Evolutionary conservation across 2,888 invertebrate species (phyloP).

Genomic region (Drosophila lutescens): DNA sequence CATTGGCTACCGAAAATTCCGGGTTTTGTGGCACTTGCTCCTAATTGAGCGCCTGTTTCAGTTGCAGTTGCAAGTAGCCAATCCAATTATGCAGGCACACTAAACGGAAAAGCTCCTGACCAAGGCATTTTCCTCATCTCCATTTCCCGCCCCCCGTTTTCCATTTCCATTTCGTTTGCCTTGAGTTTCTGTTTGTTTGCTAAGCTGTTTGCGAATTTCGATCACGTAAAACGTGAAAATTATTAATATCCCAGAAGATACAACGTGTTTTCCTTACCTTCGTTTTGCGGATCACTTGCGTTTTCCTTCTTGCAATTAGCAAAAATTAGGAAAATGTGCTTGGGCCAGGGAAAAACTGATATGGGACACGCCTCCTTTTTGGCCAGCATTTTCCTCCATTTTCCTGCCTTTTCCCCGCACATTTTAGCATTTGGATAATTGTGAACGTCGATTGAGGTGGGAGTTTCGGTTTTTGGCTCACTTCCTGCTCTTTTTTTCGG

Average conservation of each 20-base stretch:
- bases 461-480: constrained; percentile 18
- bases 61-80: constrained; percentile 36
- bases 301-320: constrained; percentile 31
- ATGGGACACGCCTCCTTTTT: constrained; percentile 17
- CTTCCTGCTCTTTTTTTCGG: constrained; percentile 31
- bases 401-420: background rate
- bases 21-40: constrained; percentile 53
- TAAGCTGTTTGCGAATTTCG: constrained; percentile 53
- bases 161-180: constrained; percentile 63
- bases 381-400: background rate
- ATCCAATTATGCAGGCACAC: constrained; percentile 68
- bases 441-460: constrained; percentile 49
- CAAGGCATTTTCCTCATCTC: constrained; percentile 51
- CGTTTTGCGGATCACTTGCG: constrained; percentile 27
- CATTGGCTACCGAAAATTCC: constrained; percentile 23
- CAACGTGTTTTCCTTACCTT: constrained; percentile 49
- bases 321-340: constrained; percentile 71
- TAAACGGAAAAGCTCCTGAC: constrained; percentile 40
- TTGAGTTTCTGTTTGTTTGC: constrained; percentile 21
- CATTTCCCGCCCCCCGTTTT: constrained; percentile 42
- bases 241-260: constrained; percentile 63
- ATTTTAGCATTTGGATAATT: constrained; percentile 66
- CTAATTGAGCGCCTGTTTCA: constrained; percentile 62
- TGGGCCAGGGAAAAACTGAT: constrained; percentile 43
- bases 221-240: constrained; percentile 68